phyloP scores from a whole-genome alignment of 2,113 vertebrate species.

The Gobius niger region DNA sequence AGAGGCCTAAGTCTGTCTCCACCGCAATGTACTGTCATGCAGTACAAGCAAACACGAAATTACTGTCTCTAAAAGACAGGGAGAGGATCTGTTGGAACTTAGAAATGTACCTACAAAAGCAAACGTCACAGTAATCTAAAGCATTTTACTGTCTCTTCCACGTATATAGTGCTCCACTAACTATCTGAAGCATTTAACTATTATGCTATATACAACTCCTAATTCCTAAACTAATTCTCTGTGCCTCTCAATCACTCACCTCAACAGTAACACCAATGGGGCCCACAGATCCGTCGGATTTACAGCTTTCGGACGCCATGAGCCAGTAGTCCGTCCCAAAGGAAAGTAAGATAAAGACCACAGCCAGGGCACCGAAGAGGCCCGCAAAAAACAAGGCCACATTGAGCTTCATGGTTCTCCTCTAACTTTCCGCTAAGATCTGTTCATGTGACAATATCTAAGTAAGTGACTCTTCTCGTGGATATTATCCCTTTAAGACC shows the following conservation, averaged over 20 bases:
- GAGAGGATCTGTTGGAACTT: not conserved
- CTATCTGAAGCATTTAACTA: not conserved
- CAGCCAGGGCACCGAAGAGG: slow-evolving; percentile 89
- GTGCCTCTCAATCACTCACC: slow-evolving; percentile 49
- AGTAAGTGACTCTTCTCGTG: slow-evolving; percentile 28
- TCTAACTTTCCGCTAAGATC: slow-evolving; percentile 26
- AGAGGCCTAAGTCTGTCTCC: slow-evolving; percentile 25
- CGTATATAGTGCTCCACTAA: not conserved
- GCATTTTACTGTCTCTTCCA: no score
- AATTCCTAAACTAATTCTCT: not conserved
- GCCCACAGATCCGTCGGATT: slow-evolving; percentile 38
- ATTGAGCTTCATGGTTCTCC: slow-evolving; percentile 84
- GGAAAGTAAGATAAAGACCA: slow-evolving; percentile 87
- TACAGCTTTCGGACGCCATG: slow-evolving; percentile 86
- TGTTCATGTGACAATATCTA: slow-evolving; percentile 44
- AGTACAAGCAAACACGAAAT: not conserved
- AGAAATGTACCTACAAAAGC: not conserved
- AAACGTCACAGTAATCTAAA: not conserved
- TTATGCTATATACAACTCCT: not conserved
- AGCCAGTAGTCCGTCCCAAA: slow-evolving; percentile 99
- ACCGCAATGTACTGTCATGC: slow-evolving; percentile 52
- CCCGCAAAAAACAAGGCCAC: slow-evolving; percentile 92
- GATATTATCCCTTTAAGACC: not conserved
- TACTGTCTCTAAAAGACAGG: no score
- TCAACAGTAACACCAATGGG: slow-evolving; percentile 2